Conservation (phyloP, 2,113 vertebrate species). For the Hipposideros armiger region DNA sequence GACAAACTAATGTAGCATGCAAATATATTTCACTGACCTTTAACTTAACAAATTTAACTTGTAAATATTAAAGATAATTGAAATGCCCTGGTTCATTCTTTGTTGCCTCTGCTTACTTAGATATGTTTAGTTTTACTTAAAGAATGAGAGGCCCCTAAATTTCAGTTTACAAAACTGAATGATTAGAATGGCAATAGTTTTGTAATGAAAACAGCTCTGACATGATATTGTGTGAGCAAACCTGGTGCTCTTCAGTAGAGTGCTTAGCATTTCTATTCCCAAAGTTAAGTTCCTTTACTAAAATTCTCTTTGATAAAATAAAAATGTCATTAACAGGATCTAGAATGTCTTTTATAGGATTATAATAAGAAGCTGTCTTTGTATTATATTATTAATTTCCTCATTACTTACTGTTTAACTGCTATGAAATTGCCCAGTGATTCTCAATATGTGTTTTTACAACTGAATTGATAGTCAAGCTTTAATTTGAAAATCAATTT, state of each 20-base stretch:
- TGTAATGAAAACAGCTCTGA: neutral
- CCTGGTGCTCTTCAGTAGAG: neutral
- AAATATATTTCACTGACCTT: conserved; percentile 1
- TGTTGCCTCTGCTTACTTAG: neutral
- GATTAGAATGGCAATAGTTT: conserved; percentile 22
- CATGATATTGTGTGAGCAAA: neutral
- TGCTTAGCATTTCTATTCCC: neutral
- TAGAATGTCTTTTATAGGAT: neutral
- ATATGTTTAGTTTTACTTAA: conserved; percentile 45
- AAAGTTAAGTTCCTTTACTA: neutral
- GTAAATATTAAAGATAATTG: conserved; percentile 25
- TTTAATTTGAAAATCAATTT: conserved; percentile 19
- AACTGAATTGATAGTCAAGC: neutral
- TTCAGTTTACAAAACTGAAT: neutral
- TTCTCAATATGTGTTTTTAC: conserved; percentile 19
- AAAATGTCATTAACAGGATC: neutral
- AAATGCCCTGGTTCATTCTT: neutral
- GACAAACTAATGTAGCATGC: neutral
- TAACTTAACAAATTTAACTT: conserved; percentile 15
- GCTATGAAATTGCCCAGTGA: neutral
- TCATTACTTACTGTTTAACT: conserved; percentile 8
- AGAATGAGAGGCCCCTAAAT: neutral
- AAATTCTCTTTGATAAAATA: neutral
- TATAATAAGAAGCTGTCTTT: neutral
- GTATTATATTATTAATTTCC: conserved; percentile 10